Evolutionary conservation across 2,797 vertebrate species (phyloP).

Genomic region (Pogonophryne albipinna): DNA sequence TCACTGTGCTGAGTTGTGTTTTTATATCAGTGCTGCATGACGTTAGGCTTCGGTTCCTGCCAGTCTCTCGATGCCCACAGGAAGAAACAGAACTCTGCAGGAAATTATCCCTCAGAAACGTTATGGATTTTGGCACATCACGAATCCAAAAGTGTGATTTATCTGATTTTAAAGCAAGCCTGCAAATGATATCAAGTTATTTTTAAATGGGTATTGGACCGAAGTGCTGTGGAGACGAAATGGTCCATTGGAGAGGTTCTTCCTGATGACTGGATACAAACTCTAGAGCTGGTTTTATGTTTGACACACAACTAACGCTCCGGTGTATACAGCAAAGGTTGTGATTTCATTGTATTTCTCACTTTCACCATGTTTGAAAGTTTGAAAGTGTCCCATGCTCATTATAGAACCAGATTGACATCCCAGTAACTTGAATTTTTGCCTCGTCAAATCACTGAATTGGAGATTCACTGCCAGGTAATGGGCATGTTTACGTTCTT

Average conservation of each 20-base stretch:
- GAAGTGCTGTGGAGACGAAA: slow-evolving; percentile 17
- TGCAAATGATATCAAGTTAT: slow-evolving; percentile 50
- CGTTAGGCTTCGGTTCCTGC: slow-evolving; percentile 36
- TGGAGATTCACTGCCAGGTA: too few relatives aligned
- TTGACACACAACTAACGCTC: not conserved
- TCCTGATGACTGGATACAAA: slow-evolving; percentile 20
- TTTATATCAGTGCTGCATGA: slow-evolving; percentile 52
- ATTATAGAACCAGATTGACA: not conserved
- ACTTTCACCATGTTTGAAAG: not conserved
- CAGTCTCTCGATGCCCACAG: slow-evolving; percentile 38
- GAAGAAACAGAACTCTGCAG: slow-evolving; percentile 41
- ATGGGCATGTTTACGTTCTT: too few relatives aligned
- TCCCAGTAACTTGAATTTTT: too few relatives aligned
- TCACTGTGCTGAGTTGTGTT: slow-evolving; percentile 40
- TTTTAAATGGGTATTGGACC: not conserved
- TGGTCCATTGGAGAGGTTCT: slow-evolving; percentile 14
- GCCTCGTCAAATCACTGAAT: too few relatives aligned
- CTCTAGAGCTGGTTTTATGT: slow-evolving; percentile 19
- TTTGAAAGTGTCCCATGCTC: not conserved
- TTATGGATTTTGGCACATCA: slow-evolving; percentile 35
- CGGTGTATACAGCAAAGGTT: not conserved
- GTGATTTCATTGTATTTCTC: not conserved
- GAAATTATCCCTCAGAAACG: slow-evolving; percentile 43
- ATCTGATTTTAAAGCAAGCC: slow-evolving; percentile 15
- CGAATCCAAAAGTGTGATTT: slow-evolving; percentile 26